Evolutionary conservation across 2,113 vertebrate species (phyloP).

Genomic region (Pelecanoides urinatrix): DNA sequence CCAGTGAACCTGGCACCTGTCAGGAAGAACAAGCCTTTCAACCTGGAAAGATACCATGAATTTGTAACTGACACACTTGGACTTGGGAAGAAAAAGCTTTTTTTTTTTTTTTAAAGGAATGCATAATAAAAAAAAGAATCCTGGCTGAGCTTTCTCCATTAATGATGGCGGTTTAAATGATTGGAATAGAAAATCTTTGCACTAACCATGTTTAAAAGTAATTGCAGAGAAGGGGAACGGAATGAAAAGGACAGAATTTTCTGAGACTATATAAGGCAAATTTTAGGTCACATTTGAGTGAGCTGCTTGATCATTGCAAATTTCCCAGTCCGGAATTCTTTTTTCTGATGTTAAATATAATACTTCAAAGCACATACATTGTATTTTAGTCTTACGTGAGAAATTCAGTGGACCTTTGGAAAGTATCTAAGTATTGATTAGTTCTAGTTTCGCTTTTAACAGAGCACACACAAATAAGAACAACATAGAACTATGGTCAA

Average conservation of each 20-base stretch:
- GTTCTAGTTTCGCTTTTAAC: not conserved
- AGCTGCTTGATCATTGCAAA: not conserved
- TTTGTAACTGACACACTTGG: slow-evolving; percentile 44
- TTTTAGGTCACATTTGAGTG: not conserved
- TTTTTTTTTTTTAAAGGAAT: slow-evolving; percentile 8
- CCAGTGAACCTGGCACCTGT: slow-evolving; percentile 43
- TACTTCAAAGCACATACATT: not conserved
- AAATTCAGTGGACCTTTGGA: not conserved
- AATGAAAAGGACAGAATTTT: slow-evolving; percentile 2
- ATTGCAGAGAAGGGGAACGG: not conserved
- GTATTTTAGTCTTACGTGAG: not conserved
- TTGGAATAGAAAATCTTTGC: slow-evolving; percentile 24
- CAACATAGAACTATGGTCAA: not conserved
- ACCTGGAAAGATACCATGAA: not conserved
- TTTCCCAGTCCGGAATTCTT: not conserved
- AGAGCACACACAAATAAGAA: not conserved
- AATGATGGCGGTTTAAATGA: not conserved
- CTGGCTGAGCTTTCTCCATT: not conserved
- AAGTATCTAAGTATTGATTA: not conserved
- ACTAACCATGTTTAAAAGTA: not conserved
- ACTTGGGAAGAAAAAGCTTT: slow-evolving; percentile 26
- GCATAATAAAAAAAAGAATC: slow-evolving; percentile 8
- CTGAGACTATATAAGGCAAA: not conserved
- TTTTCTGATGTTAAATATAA: not conserved
- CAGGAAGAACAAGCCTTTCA: slow-evolving; percentile 49